Evolutionary conservation across 1,140 invertebrate species (phyloP), one percentile per base, ranked within the genome.

Genomic region (Cryptotermes secundus): DNA sequence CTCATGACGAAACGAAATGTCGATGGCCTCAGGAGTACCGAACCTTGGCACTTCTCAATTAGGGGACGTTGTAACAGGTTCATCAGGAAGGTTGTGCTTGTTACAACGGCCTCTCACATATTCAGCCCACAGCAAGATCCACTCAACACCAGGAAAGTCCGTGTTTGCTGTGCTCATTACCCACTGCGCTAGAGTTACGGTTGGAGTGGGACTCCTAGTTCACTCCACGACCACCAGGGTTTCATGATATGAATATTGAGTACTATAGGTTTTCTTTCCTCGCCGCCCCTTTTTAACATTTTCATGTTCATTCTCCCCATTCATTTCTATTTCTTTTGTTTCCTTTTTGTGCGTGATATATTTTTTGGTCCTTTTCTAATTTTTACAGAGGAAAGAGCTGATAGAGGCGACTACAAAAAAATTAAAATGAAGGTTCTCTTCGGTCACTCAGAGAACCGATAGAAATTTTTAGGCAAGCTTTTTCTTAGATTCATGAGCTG

Each of bases 121-220:
- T 38, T 38, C 59, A 72, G 59, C 59, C 59, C 59, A 31, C n/a
- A 72, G 59, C 59, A 31, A 72, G 59, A 49, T 49, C 45, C 45
- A 49, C 45, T 49, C 45, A 14, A 49, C 45, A 49, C 45, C 45
- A 19, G 45, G 31, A n/a, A 26, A n/a, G 6, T 72, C 26, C 24
- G 26, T 72, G 59, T 72, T 72, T 72, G 59, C n/a, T 72, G 59
- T 72, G n/a, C 26, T 72, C 59, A 72, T 72, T 72, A 72, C 59
- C 7, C 19, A n/a, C n/a, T 31, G 26, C 26, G 59, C 45, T 72
- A 72, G 26, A 72, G 45, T 49, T 16, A 49, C 0, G 26, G 59
- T 26, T 31, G 3, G 59, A 72, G 26, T 72, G 59, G 26, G 59
- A 72, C 59, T 72, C 26, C 26, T 49, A 72, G n/a, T 72, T 72